Conservation (phyloP, 2,113 vertebrate genomes). For the Neofelis nebulosa region DNA sequence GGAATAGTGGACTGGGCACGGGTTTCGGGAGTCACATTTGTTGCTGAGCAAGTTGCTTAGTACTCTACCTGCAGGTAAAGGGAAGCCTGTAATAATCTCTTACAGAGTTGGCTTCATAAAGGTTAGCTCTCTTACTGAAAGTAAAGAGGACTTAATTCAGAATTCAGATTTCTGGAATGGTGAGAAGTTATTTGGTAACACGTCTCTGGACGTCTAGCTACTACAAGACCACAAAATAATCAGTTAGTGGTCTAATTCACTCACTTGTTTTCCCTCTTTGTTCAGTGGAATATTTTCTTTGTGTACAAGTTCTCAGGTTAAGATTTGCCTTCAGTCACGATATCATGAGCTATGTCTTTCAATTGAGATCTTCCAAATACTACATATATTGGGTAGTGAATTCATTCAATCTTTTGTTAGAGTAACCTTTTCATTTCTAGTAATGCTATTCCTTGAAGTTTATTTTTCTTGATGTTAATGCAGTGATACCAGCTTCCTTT, state of each 20-base stretch:
- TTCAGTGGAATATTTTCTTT: not conserved
- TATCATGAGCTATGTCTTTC: not conserved
- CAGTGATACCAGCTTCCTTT: not conserved
- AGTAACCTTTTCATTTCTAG: not conserved
- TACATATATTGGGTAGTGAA: not conserved
- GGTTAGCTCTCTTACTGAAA: not conserved
- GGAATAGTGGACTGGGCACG: not conserved
- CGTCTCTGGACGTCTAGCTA: not conserved
- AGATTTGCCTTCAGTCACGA: not conserved
- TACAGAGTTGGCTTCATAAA: not conserved
- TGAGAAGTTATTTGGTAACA: not conserved
- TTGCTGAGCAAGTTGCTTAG: not conserved
- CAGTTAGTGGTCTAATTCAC: not conserved
- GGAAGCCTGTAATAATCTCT: not conserved
- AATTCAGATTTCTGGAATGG: not conserved
- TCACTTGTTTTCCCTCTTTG: not conserved
- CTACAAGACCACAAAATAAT: not conserved
- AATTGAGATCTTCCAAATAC: not conserved
- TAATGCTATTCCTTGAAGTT: not conserved
- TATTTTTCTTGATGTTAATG: not conserved
- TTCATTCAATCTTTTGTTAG: not conserved
- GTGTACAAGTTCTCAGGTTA: constrained; percentile 3
- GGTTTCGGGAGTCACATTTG: not conserved
- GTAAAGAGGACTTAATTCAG: not conserved
- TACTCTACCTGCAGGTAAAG: not conserved